Evolutionary conservation across 2,797 vertebrate species (phyloP).

Genomic region (Myiothlypis coronata): DNA sequence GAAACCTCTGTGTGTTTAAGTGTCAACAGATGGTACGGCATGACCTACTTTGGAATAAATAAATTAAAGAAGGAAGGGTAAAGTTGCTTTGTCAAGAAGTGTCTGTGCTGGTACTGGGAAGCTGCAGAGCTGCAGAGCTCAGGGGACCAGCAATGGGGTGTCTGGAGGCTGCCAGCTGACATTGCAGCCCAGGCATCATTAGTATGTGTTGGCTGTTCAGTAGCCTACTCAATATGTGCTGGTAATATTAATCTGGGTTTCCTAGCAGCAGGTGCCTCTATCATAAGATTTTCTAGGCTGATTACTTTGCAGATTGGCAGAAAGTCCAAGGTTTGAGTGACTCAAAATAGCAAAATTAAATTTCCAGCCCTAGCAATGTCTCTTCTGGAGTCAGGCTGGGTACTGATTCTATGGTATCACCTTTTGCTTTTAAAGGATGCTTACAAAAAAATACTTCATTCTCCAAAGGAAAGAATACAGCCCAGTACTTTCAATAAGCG

Average conservation of each 20-base stretch:
- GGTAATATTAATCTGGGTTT: constrained; percentile 31
- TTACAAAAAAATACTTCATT: not conserved
- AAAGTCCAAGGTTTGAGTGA: constrained; percentile 13
- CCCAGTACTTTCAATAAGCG: not conserved
- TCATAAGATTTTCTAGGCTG: not conserved
- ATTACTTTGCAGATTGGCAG: constrained; percentile 31
- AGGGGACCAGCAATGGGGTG: not conserved
- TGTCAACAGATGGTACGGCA: not conserved
- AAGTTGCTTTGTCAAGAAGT: not conserved
- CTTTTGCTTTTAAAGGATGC: not conserved
- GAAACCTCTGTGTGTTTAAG: not conserved
- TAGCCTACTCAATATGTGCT: constrained; percentile 37
- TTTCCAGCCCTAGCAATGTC: not conserved
- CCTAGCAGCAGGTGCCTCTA: constrained; percentile 30
- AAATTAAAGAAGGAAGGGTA: not conserved
- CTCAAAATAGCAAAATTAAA: not conserved
- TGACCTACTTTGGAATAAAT: constrained; percentile 25
- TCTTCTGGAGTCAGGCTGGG: not conserved
- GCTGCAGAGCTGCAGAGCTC: fast-evolving
- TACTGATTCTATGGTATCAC: not conserved
- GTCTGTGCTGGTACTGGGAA: not conserved
- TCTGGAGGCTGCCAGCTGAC: not conserved
- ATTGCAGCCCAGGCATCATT: not conserved
- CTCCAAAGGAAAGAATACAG: not conserved
- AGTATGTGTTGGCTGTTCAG: constrained; percentile 37